These are phyloP conservation scores for Dexiosoma caninum DNA, from an alignment of 2,888 invertebrate genomes.

Conservation along the genomic window DNA sequence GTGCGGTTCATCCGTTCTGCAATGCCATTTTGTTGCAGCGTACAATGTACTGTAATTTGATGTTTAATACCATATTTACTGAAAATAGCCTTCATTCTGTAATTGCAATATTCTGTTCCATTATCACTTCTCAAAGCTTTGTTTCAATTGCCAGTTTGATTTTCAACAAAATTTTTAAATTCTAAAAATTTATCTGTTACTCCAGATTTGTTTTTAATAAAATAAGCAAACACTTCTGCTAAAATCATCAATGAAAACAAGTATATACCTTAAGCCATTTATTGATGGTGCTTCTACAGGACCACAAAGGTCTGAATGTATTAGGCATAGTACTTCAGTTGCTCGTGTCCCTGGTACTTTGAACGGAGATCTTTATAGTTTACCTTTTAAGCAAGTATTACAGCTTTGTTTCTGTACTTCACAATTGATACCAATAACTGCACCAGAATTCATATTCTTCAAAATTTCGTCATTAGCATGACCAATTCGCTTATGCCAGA, in stretches of 20 bases:
- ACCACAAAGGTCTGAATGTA: no score
- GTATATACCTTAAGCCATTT: no score
- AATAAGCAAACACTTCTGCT: no score
- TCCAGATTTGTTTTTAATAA: conserved; percentile 1
- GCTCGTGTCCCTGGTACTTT: not conserved
- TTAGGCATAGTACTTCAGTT: no score
- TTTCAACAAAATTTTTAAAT: not conserved
- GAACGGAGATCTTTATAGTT: not conserved
- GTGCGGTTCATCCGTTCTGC: conserved; percentile 4
- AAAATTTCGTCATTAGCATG: not conserved
- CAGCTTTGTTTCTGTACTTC: not conserved
- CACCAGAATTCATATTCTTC: not conserved
- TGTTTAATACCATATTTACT: not conserved
- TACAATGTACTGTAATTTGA: not conserved
- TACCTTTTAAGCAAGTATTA: not conserved
- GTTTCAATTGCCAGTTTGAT: not conserved
- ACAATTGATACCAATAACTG: not conserved
- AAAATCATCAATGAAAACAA: no score
- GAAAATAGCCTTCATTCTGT: not conserved
- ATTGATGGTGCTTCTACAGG: no score
- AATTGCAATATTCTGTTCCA: not conserved
- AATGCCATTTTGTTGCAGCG: not conserved
- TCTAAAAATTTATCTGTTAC: not conserved
- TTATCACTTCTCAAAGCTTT: conserved; percentile 1
- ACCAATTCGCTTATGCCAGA: not conserved